phyloP scores from a whole-genome alignment of 1,140 invertebrate genomes.

The Solenopsis fugax region DNA sequence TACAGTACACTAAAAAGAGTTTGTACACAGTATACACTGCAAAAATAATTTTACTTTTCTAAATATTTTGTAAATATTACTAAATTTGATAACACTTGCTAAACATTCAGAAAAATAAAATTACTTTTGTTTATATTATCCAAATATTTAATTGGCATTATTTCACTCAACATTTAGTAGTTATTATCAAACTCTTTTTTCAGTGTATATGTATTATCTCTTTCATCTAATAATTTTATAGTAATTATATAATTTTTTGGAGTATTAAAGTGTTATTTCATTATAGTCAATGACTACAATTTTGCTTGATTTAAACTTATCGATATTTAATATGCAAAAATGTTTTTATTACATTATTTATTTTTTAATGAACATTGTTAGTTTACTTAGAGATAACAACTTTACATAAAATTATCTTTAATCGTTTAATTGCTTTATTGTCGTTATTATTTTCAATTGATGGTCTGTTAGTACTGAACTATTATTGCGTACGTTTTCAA shows the following conservation, averaged over 20 bases:
- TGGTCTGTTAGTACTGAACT: not conserved
- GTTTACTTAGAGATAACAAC: not conserved
- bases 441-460: not conserved
- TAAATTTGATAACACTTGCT: too few relatives aligned
- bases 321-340: not conserved
- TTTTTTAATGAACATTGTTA: not conserved
- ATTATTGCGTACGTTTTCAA: not conserved
- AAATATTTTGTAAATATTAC: too few relatives aligned
- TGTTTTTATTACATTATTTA: not conserved
- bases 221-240: not conserved
- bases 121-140: too few relatives aligned
- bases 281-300: not conserved
- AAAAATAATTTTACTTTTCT: too few relatives aligned
- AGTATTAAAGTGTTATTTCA: not conserved
- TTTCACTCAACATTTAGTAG: too few relatives aligned
- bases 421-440: constrained; percentile 18
- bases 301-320: not conserved
- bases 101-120: too few relatives aligned
- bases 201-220: not conserved
- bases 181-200: too few relatives aligned
- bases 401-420: constrained; percentile 1
- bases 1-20: not conserved
- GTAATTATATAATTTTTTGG: not conserved
- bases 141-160: too few relatives aligned
- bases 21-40: too few relatives aligned